Base-by-base conservation (phyloP, 2,888 invertebrate species). In the Capitulum mitella region DNA sequence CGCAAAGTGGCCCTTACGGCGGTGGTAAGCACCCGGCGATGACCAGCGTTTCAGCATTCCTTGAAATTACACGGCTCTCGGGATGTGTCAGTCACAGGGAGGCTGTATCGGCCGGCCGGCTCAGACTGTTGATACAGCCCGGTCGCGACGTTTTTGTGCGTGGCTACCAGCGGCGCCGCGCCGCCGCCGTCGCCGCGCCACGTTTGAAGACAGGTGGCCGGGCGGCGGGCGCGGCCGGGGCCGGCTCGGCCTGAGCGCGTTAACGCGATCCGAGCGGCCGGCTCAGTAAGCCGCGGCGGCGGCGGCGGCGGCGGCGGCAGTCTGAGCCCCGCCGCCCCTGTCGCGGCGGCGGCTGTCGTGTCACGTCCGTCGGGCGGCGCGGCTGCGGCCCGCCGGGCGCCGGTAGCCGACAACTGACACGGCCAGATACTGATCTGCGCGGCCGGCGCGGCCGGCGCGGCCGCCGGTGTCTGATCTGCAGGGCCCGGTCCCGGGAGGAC, bases 51-150 rank as follows among this genome's bases (percentile, higher is more conserved):
- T 40, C 58, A 16, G 70, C 70, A 70, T 70, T 70, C 70, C 70
- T 70, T 40, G 70, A 70, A 70, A 70, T 70, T 70, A 70, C 70
- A 70, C 70, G 70, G 70, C 26, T 26, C 70, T 70, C 26, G 70
- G 19, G 70, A 70, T 3, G 70, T 40, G 70, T 70, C 70, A 37
- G 40, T 70, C 70, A 70, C 10, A 37, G 40, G 3, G 37, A 1
- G 29, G 37, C 10, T 43, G 70, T 26, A 37, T 37, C 70, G 70
- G 70, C 40, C 40, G 37, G 3, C n/a, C 70, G 70, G 37, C 26
- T 40, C 40, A 26, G 14, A 1, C 10, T 40, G 37, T 70, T 70
- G 40, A 70, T 40, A 70, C 40, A 40, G 5, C 51, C 19, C 51
- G 51, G 51, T 22, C 29, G 58, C 70, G 12, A 22, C 70, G 37